Base-by-base conservation (phyloP, 2,888 invertebrate species). In the Zhengitettix transpicula region DNA sequence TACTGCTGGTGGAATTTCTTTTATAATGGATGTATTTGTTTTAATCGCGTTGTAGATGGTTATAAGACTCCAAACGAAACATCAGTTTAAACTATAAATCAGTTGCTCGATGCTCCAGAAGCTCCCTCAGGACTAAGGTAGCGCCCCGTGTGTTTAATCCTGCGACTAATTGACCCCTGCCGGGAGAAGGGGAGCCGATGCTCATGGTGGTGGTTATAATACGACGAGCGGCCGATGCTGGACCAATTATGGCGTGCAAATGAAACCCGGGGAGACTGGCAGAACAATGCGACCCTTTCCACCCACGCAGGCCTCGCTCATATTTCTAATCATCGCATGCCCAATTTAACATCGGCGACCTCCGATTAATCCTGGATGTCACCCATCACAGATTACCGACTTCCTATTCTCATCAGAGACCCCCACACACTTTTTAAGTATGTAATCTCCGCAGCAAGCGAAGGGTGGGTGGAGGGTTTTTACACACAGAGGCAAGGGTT, bases 291-390 rank as follows among this genome's bases (percentile, higher is more conserved):
- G 14, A 47, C 47, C 47, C 47, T n/a, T n/a, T 12, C 12, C 47
- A n/a, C 47, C 47, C 51, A 59, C 61, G 61, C 62, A 63, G 61
- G 61, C 61, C 61, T 63, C 51, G 61, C 61, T 63, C 62, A 63
- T 63, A 63, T 63, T 63, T 63, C 62, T 63, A 61, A 63, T 63
- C 61, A 63, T 60, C 55, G 61, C 57, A 44, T 61, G 62, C 61
- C 57, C 62, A 61, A 63, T 63, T 63, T 61, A 60, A 61, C 62
- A 59, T 54, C 56, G 57, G 57, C 58, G 56, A 60, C 62, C 61
- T 60, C 57, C 62, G 62, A 61, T 63, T 63, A 61, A 63, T 61
- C 61, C 62, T 55, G 60, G 61, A 60, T 57, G 61, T 57, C 62
- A 57, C 57, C 58, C 62, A 56, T 59, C 57, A n/a, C 58, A 47